Evolutionary conservation across 2,888 invertebrate genomes (phyloP), one percentile per base, ranked within the genome.

Genomic region (Leuctra nigra): DNA sequence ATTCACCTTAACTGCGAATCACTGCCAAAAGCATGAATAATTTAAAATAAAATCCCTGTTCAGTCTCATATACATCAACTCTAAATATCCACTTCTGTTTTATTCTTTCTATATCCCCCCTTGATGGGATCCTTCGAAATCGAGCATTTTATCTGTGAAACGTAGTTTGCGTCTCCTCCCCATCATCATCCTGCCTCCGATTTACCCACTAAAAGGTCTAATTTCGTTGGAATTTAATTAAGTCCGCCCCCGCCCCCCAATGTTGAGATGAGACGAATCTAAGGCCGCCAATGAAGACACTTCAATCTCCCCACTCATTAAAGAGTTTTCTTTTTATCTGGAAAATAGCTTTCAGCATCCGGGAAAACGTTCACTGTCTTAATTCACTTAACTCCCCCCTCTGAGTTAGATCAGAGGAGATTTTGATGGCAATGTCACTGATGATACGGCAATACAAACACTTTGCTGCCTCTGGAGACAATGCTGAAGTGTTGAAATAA

Each of bases 211-310:
- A 57, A 60, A 60, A 60, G 58, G 60, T 58, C 60, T 60, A 58
- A 60, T 60, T 60, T 56, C 58, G 56, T 56, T 54, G 58, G 60
- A 60, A 60, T 60, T 60, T 60, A 58, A 60, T 60, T 60, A 60
- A 60, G 57, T 60, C 53, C 47, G 53, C 25, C 53, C 38, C 53
- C 47, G 18, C 35, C 29, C 11, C 29, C 33, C 20, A 13, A 18
- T 2, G 11, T 44, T 9, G 20, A 4, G 4, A 14, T 14, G 38
- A 38, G 38, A 23, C 2, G 20, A 13, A 23, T 4, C 16, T 11
- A 18, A n/a, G 13, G 35, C 20, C 18, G 41, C 46, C 47, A 48
- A 44, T 47, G 55, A 48, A 29, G 25, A 38, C 38, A 33, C 24
- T 46, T 35, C 54, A 6, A 44, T 20, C 46, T 24, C 18, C 38